phyloP scores from a whole-genome alignment of 30 jellyfish, hydroid and myxozoan genomes.

The Mastigias papua region DNA sequence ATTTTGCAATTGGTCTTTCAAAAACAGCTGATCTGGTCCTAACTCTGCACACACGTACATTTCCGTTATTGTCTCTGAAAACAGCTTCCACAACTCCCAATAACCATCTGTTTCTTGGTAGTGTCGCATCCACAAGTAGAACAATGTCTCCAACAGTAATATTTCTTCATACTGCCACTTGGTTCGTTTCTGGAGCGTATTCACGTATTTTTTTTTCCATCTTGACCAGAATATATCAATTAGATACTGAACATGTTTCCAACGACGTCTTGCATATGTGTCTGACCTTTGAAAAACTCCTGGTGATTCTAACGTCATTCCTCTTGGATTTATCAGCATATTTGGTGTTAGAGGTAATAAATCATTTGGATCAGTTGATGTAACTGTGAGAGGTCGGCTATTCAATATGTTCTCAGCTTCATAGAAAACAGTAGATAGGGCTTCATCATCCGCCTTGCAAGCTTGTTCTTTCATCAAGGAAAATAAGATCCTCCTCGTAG shows the following conservation, averaged over 20 bases:
- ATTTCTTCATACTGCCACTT: slow-evolving; percentile 31
- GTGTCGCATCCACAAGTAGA: slow-evolving; percentile 1
- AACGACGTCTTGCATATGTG: slow-evolving; percentile 20
- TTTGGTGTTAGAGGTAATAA: slow-evolving; percentile 37
- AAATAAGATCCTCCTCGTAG: slow-evolving; percentile 37
- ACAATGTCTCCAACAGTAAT: slow-evolving; percentile 39
- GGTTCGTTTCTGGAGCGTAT: slow-evolving; percentile 26
- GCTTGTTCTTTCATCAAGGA: slow-evolving; percentile 28
- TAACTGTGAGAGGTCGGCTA: slow-evolving; percentile 38
- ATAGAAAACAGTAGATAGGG: slow-evolving; percentile 35
- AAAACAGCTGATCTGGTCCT: neutral
- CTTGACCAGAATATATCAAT: slow-evolving; percentile 48
- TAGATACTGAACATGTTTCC: slow-evolving; percentile 42
- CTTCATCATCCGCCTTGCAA: slow-evolving; percentile 25
- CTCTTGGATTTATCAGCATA: slow-evolving; percentile 14
- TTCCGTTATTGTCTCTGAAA: neutral
- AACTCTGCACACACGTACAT: neutral
- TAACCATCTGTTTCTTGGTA: neutral
- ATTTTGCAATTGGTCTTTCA: neutral
- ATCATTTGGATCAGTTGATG: slow-evolving; percentile 34
- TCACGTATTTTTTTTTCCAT: slow-evolving; percentile 37
- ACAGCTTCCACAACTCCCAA: neutral
- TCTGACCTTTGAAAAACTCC: slow-evolving; percentile 36
- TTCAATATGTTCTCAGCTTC: slow-evolving; percentile 49
- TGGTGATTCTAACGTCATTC: slow-evolving; percentile 14